These are phyloP conservation scores for Apamea sordens DNA, from an alignment of 2,888 invertebrate species.

Conservation along the genomic window DNA sequence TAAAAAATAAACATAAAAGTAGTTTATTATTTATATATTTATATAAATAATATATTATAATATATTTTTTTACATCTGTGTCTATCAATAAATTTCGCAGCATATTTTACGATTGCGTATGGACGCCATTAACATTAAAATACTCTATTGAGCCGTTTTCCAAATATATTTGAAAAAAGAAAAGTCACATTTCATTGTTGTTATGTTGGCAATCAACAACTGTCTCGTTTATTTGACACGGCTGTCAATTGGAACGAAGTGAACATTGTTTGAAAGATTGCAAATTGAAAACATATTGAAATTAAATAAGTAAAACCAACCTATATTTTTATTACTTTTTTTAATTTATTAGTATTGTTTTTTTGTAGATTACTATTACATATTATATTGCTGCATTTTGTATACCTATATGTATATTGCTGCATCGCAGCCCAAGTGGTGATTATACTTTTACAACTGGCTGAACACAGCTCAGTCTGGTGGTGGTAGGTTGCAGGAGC, in stretches of 20 bases:
- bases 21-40: neutral
- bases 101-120: conserved; percentile 12
- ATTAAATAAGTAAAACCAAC: neutral
- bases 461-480: neutral
- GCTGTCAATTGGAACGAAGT: conserved; percentile 65
- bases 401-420: neutral
- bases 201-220: conserved; percentile 30
- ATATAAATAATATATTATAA: too few species aligned
- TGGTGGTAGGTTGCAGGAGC: too few species aligned
- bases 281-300: conserved; percentile 25
- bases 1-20: neutral
- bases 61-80: neutral
- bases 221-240: conserved; percentile 66
- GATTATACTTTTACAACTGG: neutral
- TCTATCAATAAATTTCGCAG: neutral
- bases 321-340: neutral
- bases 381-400: too few species aligned
- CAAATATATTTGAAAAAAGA: conserved; percentile 16
- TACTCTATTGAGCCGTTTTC: conserved; percentile 12
- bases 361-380: neutral
- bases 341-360: neutral
- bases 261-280: conserved; percentile 59
- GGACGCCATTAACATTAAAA: conserved; percentile 4
- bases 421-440: neutral
- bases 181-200: conserved; percentile 21